Base-by-base conservation (phyloP, 37 sponge, comb jelly and placozoan species). In the Halisarca cf. caerulea region DNA sequence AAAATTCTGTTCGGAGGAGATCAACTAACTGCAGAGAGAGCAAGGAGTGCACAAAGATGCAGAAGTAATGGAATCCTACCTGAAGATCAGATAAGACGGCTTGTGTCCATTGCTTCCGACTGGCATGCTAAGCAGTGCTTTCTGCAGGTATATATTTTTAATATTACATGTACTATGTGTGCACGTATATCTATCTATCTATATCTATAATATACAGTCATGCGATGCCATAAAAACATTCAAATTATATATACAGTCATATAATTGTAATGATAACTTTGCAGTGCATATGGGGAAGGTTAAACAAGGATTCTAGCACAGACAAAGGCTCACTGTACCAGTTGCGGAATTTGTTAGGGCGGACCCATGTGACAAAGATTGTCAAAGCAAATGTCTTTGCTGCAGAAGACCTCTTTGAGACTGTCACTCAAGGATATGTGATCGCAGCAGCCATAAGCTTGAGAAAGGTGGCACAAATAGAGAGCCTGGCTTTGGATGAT, bases 271-370 rank as follows among this genome's bases (percentile, higher is more conserved):
- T 66, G 23, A 9, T 66, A n/a, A 9, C 23, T 24, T 25, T 66
- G 9, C 8, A 71, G 73, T 71, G 73, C 41, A 71, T 71, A 33
- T 71, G 41, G 51, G 39, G 39, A 39, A 71, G 41, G 73, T 18
- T 79, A 36, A 17, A 21, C 18, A 45, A 53, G 20, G 17, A 27
- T 27, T 89, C 89, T n/a, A 53, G 58, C 28, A 33, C 33, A 59
- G 89, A 89, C 36, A 35, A 61, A 18, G 85, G 80, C 28, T 85
- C 85, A 14, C 72, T 84, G 34, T 89, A 34, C 58, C 89, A 89
- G 40, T 69, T 89, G 66, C 2, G 89, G 58, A 89, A 89, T 66
- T 43, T 85, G 70, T 33, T 89, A 2, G 35, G 64, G 44, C 78
- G 89, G n/a, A 84, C 79, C 39, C 88, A 85, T 27, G 89, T 88